Evolutionary conservation across 2,888 invertebrate genomes (phyloP).

Genomic region (Zelleria hepariella): DNA sequence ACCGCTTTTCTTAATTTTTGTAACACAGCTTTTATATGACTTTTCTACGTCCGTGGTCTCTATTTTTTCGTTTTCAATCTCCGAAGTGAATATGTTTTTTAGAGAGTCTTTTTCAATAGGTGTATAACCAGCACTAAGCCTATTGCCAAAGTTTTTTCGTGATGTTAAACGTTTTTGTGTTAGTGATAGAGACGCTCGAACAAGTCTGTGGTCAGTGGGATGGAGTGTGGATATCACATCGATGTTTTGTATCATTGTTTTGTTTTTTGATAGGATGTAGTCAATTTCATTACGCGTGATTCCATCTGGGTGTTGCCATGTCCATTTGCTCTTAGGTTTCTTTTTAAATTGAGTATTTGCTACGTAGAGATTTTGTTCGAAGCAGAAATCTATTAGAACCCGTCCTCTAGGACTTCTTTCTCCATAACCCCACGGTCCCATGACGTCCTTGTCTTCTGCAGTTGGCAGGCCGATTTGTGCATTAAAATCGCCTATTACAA

Average conservation of each 20-base stretch:
- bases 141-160: not conserved
- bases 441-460: not conserved
- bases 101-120: not conserved
- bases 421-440: constrained; percentile 8
- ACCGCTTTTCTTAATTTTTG: not conserved
- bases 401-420: constrained; percentile 14
- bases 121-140: not conserved
- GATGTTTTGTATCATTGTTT: not conserved
- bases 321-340: constrained; percentile 12
- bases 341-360: constrained; percentile 8
- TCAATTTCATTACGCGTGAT: constrained; percentile 2
- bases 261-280: not conserved
- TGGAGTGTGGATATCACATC: not conserved
- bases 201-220: not conserved
- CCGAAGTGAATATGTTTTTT: not conserved
- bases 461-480: not conserved
- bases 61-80: not conserved
- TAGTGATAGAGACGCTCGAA: not conserved
- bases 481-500: constrained; percentile 4
- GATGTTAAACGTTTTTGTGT: not conserved
- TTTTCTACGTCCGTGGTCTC: not conserved
- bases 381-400: constrained; percentile 8
- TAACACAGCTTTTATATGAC: not conserved
- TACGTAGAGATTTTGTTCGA: not conserved
- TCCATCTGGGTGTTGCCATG: constrained; percentile 13